Conservation (phyloP, 2,797 vertebrate species). For the Anisognathus igniventris region DNA sequence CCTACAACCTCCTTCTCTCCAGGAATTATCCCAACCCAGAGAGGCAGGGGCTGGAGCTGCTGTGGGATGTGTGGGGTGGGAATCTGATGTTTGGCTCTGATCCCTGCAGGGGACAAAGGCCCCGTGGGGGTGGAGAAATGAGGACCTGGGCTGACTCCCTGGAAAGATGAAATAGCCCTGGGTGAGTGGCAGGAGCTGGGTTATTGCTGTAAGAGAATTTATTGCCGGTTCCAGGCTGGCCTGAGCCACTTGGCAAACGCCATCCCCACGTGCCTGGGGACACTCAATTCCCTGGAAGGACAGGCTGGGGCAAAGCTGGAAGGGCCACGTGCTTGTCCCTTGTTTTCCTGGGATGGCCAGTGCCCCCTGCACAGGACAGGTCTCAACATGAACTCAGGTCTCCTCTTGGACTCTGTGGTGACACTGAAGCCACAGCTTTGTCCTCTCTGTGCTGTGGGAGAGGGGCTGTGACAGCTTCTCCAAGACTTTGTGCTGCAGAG, state of each 20-base stretch:
- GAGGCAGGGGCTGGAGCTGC: neutral
- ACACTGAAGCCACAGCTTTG: neutral
- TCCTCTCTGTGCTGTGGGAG: neutral
- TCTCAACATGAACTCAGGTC: neutral
- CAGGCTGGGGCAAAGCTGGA: neutral
- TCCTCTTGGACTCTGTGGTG: neutral
- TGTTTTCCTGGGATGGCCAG: neutral
- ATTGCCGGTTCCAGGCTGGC: neutral
- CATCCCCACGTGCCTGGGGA: neutral
- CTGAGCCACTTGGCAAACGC: neutral
- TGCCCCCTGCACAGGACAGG: neutral
- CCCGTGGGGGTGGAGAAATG: accelerated
- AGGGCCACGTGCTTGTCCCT: accelerated
- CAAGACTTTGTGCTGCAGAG: neutral
- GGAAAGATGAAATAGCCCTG: neutral
- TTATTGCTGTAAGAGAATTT: slow-evolving; percentile 4
- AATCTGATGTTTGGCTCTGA: neutral
- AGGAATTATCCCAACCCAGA: neutral
- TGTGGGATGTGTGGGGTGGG: accelerated
- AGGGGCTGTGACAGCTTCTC: neutral
- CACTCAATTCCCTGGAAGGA: neutral
- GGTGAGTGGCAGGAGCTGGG: neutral
- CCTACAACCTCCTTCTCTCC: neutral
- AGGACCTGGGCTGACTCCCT: neutral
- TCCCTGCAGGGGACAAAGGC: neutral